Percentiles rank a stretch among this genome's conserved stretches.
Conservation (phyloP, 1,140 invertebrate genomes). For the Drosophila melanica region DNA sequence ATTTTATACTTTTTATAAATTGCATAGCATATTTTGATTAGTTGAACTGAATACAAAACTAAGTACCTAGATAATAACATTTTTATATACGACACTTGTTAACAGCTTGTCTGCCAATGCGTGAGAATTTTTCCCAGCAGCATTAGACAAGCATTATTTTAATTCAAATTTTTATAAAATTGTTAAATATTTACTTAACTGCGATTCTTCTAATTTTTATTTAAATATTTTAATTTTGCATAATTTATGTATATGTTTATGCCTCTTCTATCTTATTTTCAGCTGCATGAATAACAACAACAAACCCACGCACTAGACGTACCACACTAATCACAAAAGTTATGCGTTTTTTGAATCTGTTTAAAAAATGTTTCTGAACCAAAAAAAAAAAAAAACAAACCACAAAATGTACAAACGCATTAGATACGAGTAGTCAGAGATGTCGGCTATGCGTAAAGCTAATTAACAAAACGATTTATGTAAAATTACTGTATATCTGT, state of each 20-base stretch:
- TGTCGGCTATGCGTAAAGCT: slow-evolving; percentile 10
- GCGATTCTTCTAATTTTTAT: neutral
- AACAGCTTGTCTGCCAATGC: slow-evolving; percentile 3
- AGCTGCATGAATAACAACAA: slow-evolving; percentile 84
- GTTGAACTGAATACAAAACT: slow-evolving; percentile 27
- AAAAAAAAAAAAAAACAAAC: slow-evolving; percentile 31
- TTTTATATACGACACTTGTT: slow-evolving; percentile 8
- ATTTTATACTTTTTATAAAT: slow-evolving; percentile 54
- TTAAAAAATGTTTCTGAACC: slow-evolving; percentile 80
- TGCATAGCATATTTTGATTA: slow-evolving; percentile 45
- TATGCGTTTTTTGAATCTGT: slow-evolving; percentile 80
- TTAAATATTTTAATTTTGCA: slow-evolving; percentile 22
- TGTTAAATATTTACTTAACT: slow-evolving; percentile 1
- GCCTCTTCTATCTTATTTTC: slow-evolving; percentile 71
- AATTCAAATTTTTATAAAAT: neutral
- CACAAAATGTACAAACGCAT: slow-evolving; percentile 35
- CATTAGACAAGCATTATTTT: slow-evolving; percentile 10
- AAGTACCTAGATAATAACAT: slow-evolving; percentile 24
- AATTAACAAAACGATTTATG: slow-evolving; percentile 16
- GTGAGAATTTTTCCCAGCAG: neutral
- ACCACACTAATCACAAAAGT: slow-evolving; percentile 77
- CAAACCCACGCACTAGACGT: slow-evolving; percentile 81
- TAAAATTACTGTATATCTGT: slow-evolving; percentile 16
- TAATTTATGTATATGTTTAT: slow-evolving; percentile 61
- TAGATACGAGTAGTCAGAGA: slow-evolving; percentile 17